Conservation (phyloP, 2,113 vertebrate species). For the Anas platyrhynchos region DNA sequence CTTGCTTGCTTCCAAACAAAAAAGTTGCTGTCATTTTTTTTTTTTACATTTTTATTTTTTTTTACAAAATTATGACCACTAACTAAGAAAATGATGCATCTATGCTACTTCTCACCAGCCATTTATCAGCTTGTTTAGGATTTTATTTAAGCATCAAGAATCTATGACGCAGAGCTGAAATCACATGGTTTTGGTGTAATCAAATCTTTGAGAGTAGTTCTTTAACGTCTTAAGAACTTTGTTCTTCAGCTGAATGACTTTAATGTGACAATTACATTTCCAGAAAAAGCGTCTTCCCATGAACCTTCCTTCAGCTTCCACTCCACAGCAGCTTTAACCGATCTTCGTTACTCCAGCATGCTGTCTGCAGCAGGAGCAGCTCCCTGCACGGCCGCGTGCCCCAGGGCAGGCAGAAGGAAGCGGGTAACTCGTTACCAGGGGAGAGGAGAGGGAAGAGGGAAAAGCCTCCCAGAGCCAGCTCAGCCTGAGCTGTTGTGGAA, state of each 20-base stretch:
- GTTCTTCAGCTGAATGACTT: not conserved
- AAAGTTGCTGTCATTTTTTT: not conserved
- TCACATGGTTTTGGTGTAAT: not conserved
- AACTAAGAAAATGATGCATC: not conserved
- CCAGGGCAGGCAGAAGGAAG: not conserved
- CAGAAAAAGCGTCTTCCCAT: accelerated
- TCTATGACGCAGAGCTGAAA: not conserved
- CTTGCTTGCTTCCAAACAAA: not conserved
- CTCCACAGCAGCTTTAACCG: not conserved
- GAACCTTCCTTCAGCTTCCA: accelerated
- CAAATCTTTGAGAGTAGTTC: not conserved
- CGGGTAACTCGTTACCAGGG: accelerated
- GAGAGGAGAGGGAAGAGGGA: not conserved
- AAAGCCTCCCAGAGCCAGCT: not conserved
- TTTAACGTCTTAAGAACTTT: accelerated
- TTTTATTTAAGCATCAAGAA: not conserved
- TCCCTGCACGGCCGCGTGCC: not conserved
- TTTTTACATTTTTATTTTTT: not conserved
- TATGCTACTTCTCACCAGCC: not conserved
- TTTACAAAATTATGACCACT: not conserved
- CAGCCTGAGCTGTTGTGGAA: accelerated
- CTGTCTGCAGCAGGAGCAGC: accelerated
- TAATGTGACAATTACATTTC: not conserved
- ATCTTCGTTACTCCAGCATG: not conserved
- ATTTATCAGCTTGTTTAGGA: not conserved